Conservation (phyloP, 2,888 invertebrate genomes). For the Tetropium fuscum region DNA sequence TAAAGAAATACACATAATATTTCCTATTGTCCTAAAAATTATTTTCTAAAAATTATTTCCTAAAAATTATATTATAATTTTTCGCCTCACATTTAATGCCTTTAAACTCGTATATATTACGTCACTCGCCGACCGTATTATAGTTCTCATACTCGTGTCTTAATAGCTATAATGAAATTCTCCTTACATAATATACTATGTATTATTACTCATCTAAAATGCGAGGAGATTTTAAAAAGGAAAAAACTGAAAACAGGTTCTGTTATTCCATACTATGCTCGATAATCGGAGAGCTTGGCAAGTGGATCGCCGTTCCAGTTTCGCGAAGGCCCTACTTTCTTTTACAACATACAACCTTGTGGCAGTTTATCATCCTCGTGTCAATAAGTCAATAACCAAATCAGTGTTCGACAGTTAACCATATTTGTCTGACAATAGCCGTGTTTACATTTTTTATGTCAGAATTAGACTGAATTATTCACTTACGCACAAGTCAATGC, state of each 20-base stretch:
- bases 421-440: slow-evolving; percentile 14
- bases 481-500: background rate
- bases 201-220: too few species aligned
- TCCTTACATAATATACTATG: too few species aligned
- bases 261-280: background rate
- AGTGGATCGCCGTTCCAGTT: slow-evolving; percentile 16
- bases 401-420: slow-evolving; percentile 10
- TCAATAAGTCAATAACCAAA: background rate
- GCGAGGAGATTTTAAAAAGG: too few species aligned
- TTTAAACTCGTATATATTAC: too few species aligned
- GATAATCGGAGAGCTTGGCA: background rate
- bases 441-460: slow-evolving; percentile 16
- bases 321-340: slow-evolving; percentile 19
- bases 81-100: too few species aligned
- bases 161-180: too few species aligned
- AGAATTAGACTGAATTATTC: slow-evolving; percentile 7
- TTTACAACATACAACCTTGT: background rate
- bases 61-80: too few species aligned
- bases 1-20: too few species aligned
- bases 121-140: too few species aligned
- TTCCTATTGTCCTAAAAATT: too few species aligned
- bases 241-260: background rate
- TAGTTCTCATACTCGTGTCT: too few species aligned
- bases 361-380: slow-evolving; percentile 8
- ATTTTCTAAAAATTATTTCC: too few species aligned